phyloP scores from a whole-genome alignment of 2,797 vertebrate genomes.

The Coracias cyanogaster region DNA sequence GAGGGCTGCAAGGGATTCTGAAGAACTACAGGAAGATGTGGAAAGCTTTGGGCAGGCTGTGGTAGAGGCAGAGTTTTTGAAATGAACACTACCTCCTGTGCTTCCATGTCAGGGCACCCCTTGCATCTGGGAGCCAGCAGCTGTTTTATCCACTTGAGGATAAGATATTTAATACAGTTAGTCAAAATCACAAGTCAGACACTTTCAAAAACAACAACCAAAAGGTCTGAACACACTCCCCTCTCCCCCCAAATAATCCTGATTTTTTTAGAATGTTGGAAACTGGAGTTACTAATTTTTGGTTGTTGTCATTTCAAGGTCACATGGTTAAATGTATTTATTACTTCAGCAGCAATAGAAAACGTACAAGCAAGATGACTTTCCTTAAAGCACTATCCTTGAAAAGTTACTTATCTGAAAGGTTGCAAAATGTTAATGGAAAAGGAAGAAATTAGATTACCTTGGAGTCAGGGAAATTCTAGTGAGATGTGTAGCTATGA shows the following conservation, averaged over 20 bases:
- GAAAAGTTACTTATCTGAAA: conserved; percentile 39
- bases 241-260: neutral
- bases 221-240: fast-evolving
- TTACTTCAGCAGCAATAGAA: neutral
- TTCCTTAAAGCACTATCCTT: neutral
- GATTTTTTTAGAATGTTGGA: neutral
- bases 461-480: neutral
- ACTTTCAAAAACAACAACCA: neutral
- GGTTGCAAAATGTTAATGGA: conserved; percentile 15
- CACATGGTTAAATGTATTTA: neutral
- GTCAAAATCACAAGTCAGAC: neutral
- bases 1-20: neutral
- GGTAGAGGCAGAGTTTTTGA: neutral
- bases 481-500: neutral
- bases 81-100: neutral
- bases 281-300: neutral
- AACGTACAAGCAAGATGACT: neutral
- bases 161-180: neutral
- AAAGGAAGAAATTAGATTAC: neutral
- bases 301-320: neutral
- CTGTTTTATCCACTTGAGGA: neutral
- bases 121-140: neutral
- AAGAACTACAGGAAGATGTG: neutral
- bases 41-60: neutral
- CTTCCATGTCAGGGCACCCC: neutral